phyloP scores from a whole-genome alignment of 2,113 vertebrate species.

The Uropsilus gracilis region DNA sequence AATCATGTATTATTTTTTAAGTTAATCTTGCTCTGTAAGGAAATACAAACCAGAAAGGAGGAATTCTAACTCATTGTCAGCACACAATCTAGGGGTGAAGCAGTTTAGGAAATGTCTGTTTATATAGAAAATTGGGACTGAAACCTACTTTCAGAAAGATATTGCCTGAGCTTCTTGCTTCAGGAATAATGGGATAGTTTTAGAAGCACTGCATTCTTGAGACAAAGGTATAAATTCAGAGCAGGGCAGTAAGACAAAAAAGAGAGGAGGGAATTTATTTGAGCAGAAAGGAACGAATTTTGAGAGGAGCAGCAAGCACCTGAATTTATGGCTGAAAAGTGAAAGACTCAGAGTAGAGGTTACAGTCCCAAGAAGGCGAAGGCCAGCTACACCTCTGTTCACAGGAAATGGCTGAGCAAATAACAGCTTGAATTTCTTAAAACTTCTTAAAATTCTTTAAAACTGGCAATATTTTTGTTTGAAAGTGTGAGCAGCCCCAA shows the following conservation, averaged over 20 bases:
- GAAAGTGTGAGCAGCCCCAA: background rate
- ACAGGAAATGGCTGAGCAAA: background rate
- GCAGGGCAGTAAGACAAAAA: slow-evolving; percentile 41
- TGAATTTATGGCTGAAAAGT: slow-evolving; percentile 33
- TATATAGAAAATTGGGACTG: background rate
- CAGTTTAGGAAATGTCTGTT: background rate
- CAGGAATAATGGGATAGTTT: slow-evolving; percentile 43
- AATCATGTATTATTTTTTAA: background rate
- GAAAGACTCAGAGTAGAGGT: slow-evolving; percentile 22
- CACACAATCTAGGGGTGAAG: background rate
- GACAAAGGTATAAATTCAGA: slow-evolving; percentile 58
- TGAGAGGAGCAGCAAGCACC: background rate
- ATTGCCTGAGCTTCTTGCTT: background rate
- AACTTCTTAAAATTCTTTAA: too few relatives aligned
- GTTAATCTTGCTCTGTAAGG: background rate
- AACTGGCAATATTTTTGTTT: fast-evolving
- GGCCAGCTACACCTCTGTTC: background rate
- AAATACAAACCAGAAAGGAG: background rate
- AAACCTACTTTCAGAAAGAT: background rate
- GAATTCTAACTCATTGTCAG: background rate
- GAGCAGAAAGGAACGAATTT: background rate
- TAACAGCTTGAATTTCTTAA: background rate
- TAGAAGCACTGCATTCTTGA: slow-evolving; percentile 55
- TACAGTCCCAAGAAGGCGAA: background rate
- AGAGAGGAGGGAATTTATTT: slow-evolving; percentile 59